Percentiles rank a stretch among this genome's conserved stretches.
These are phyloP conservation scores for Chaetura pelagica DNA, from an alignment of 2,113 vertebrate genomes.

Conservation along the genomic window DNA sequence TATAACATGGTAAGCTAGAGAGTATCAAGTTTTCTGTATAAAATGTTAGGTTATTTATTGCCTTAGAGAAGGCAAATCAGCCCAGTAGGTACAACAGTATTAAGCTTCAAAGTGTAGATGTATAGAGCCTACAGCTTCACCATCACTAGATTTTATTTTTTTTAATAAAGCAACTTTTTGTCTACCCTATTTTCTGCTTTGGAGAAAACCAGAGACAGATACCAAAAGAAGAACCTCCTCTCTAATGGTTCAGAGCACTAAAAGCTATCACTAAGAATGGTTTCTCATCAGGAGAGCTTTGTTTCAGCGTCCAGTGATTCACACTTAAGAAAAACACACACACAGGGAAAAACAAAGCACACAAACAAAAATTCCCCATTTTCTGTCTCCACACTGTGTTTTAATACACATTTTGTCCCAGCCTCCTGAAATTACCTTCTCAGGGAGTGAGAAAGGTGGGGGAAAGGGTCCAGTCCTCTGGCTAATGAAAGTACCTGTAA, in stretches of 20 bases:
- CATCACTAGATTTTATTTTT: neutral
- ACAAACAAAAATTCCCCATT: neutral
- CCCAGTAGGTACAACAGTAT: neutral
- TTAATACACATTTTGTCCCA: neutral
- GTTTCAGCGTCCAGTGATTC: neutral
- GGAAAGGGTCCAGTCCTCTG: neutral
- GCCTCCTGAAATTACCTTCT: neutral
- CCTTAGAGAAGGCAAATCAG: neutral
- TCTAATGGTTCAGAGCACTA: neutral
- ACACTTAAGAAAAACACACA: neutral
- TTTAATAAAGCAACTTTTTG: neutral
- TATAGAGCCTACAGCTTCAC: neutral
- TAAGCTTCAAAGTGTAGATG: neutral
- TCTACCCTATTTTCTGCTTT: neutral
- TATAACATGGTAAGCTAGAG: neutral
- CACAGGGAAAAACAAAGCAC: neutral
- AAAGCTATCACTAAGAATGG: neutral
- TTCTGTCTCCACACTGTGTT: neutral
- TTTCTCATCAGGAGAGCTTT: neutral
- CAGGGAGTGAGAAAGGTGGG: fast-evolving
- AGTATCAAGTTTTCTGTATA: neutral
- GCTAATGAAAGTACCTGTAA: neutral
- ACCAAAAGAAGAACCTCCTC: neutral
- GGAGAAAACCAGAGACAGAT: neutral
- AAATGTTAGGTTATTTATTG: neutral